A percentile compares a stretch with the other conserved stretches of the same genome.
These are phyloP conservation scores for Ditylenchus dipsaci DNA, from an alignment of 1,140 invertebrate species.

Conservation along the genomic window DNA sequence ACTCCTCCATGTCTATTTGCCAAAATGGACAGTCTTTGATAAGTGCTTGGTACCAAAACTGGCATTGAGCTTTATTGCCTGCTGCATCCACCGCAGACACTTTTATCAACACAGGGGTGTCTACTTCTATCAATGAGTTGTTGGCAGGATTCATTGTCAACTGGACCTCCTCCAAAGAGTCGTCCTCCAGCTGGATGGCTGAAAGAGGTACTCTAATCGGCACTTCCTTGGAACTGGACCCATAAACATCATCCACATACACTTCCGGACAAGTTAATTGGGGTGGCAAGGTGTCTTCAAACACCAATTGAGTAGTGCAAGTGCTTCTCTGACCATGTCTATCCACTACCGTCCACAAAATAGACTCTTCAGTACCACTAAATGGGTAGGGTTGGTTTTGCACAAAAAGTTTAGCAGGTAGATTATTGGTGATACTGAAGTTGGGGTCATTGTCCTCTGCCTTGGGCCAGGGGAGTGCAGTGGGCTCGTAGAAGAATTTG, in stretches of 20 bases:
- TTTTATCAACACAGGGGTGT: background rate
- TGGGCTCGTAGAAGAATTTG: constrained; percentile 1
- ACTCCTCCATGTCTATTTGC: background rate
- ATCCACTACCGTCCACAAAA: constrained; percentile 7
- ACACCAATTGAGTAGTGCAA: background rate
- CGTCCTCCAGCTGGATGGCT: background rate
- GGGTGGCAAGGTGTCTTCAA: background rate
- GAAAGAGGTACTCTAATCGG: background rate
- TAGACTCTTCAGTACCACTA: background rate
- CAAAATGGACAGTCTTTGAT: constrained; percentile 1
- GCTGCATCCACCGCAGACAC: background rate
- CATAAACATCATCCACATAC: background rate
- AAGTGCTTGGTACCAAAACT: constrained; percentile 9
- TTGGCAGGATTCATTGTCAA: background rate
- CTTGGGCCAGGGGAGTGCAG: background rate
- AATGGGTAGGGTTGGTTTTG: background rate
- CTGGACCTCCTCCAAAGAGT: background rate
- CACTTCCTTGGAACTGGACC: background rate
- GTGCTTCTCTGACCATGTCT: background rate
- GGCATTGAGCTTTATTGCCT: background rate
- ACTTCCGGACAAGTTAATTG: background rate
- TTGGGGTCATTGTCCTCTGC: constrained; percentile 3
- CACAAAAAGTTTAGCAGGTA: background rate
- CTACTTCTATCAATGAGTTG: background rate
- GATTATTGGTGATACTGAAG: background rate